These are phyloP conservation scores for Odontothrips loti DNA, from an alignment of 2,888 invertebrate species.

Conservation along the genomic window DNA sequence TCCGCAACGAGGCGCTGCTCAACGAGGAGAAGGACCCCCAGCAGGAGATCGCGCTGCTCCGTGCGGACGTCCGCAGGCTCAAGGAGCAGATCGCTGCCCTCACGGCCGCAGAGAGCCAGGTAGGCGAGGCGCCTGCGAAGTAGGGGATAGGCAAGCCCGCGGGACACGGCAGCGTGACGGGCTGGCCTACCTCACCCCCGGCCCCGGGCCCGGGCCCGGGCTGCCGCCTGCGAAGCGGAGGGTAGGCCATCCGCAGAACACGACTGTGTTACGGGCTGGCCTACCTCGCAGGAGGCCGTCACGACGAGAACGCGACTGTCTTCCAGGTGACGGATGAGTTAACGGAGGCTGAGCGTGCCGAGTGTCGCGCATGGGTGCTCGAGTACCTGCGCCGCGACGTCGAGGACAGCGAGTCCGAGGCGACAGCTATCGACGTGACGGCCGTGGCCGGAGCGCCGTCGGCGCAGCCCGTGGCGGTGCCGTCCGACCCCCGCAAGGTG, in stretches of 20 bases:
- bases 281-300: background rate
- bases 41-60: constrained; percentile 47
- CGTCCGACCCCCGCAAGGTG: constrained; percentile 43
- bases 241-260: no score
- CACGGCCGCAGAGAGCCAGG: constrained; percentile 34
- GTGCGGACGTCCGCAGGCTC: constrained; percentile 47
- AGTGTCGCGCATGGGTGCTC: constrained; percentile 41
- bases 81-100: constrained; percentile 43
- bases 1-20: constrained; percentile 49
- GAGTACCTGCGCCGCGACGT: constrained; percentile 39
- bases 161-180: no score
- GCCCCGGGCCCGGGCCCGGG: no score
- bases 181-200: no score
- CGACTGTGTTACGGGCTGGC: background rate
- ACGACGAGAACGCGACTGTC: background rate
- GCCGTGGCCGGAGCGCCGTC: background rate
- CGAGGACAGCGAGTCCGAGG: background rate
- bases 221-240: no score
- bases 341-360: constrained; percentile 39
- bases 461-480: constrained; percentile 40
- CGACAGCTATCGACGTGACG: background rate
- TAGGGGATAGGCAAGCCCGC: no score
- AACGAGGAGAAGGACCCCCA: constrained; percentile 47
- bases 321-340: constrained; percentile 34
- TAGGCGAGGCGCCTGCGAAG: no score